A percentile compares a stretch with the other conserved stretches of the same genome.
Evolutionary conservation across 2,888 invertebrate genomes (phyloP).

Genomic region (Amphipyra tragopoginis): DNA sequence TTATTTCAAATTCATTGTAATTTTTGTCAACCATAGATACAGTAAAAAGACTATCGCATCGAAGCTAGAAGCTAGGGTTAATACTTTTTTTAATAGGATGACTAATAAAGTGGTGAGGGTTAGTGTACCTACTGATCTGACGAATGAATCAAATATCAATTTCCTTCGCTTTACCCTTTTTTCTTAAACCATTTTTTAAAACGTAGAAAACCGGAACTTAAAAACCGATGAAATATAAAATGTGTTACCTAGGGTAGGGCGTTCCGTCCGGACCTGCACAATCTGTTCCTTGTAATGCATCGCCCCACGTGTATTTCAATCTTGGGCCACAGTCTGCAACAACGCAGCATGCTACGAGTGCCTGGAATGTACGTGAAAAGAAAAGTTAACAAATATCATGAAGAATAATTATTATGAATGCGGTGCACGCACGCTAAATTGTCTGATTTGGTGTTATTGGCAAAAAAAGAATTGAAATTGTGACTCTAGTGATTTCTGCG

Average conservation of each 20-base stretch:
- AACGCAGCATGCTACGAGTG: conserved; percentile 72
- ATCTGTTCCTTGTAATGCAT: conserved; percentile 94
- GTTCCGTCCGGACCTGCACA: conserved; percentile 95
- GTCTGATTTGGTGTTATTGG: conserved; percentile 10
- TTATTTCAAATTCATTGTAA: too few species aligned
- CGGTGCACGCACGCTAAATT: conserved; percentile 16
- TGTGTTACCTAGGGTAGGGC: conserved; percentile 94
- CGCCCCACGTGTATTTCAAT: conserved; percentile 96
- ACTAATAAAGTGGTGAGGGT: too few species aligned
- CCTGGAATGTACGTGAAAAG: conserved; percentile 71
- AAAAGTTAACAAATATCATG: conserved; percentile 31
- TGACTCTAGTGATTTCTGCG: too few species aligned
- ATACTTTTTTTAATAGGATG: too few species aligned
- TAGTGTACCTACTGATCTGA: too few species aligned
- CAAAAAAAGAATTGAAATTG: neutral
- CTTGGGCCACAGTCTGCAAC: conserved; percentile 89
- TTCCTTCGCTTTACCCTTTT: too few species aligned
- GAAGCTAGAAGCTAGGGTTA: too few species aligned
- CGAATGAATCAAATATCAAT: too few species aligned
- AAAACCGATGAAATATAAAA: conserved; percentile 21
- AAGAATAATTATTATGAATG: conserved; percentile 6
- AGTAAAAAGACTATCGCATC: too few species aligned
- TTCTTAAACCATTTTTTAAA: neutral
- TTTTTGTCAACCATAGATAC: too few species aligned
- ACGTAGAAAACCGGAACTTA: conserved; percentile 23